Evolutionary conservation across 64 coral and sea anemone genomes (phyloP).

Genomic region (Montipora capricornis): DNA sequence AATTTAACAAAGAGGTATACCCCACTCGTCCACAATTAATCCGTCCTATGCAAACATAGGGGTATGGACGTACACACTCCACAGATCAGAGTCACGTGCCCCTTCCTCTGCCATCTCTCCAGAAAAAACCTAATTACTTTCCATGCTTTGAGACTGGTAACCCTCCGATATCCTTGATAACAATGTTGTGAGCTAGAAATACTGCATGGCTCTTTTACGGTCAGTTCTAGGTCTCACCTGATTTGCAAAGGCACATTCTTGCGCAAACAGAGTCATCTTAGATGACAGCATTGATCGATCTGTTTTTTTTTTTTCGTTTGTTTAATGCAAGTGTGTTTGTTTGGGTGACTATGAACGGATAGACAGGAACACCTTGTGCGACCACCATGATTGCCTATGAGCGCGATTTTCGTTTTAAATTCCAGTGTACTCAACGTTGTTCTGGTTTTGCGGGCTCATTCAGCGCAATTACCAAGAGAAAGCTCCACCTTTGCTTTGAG

Average conservation of each 20-base stretch:
- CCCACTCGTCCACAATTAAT: not conserved
- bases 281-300: too few species aligned
- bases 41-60: not conserved
- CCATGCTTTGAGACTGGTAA: not conserved
- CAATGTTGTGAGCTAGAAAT: not conserved
- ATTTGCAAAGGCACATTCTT: too few species aligned
- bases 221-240: too few species aligned
- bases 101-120: not conserved
- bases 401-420: not conserved
- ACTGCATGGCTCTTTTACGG: not conserved
- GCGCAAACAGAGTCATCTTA: too few species aligned
- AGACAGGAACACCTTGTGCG: not conserved
- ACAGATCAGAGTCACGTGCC: not conserved
- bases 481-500: too few species aligned
- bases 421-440: too few species aligned
- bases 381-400: too few species aligned
- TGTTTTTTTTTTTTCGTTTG: not conserved
- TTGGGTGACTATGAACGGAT: not conserved
- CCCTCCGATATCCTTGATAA: not conserved
- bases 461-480: too few species aligned
- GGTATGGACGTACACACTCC: not conserved
- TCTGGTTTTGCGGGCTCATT: too few species aligned
- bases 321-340: not conserved
- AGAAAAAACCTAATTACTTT: not conserved
- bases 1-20: not conserved